Conservation (phyloP, 2,113 vertebrate species). For the Planiliza haematocheilus region DNA sequence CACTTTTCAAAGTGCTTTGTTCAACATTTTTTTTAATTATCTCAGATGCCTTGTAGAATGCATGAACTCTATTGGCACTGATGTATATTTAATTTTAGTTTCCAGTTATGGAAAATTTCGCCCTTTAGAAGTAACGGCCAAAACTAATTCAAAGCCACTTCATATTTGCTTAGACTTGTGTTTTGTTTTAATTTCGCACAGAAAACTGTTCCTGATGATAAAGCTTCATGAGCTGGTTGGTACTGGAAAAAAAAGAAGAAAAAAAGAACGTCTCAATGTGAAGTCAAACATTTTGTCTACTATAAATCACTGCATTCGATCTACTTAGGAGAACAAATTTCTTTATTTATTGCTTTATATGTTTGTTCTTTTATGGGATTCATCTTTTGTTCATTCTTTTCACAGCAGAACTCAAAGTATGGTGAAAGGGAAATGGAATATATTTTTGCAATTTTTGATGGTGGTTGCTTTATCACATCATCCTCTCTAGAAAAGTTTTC, state of each 20-base stretch:
- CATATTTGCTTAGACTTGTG: slow-evolving; percentile 6
- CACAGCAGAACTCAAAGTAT: slow-evolving; percentile 57
- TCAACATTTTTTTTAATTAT: slow-evolving; percentile 15
- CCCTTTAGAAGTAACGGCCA: slow-evolving; percentile 15
- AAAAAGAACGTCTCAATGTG: slow-evolving; percentile 59
- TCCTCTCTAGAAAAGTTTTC: slow-evolving; percentile 66
- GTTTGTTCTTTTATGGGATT: slow-evolving; percentile 50
- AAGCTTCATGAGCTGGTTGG: slow-evolving; percentile 35
- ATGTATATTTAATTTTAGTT: slow-evolving; percentile 3
- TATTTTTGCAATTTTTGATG: slow-evolving; percentile 75
- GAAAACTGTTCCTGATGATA: too few relatives aligned
- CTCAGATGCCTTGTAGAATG: slow-evolving; percentile 51
- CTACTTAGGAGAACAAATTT: slow-evolving; percentile 53
- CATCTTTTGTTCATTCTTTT: slow-evolving; percentile 54
- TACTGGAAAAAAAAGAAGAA: slow-evolving; percentile 45
- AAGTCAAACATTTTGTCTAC: slow-evolving; percentile 52
- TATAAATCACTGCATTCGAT: slow-evolving; percentile 49
- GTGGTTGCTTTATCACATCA: slow-evolving; percentile 55
- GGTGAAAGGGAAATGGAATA: slow-evolving; percentile 73
- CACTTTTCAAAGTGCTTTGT: slow-evolving; percentile 63
- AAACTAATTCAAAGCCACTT: slow-evolving; percentile 21
- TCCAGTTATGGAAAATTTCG: not conserved
- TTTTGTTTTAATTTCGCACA: too few relatives aligned
- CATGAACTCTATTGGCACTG: not conserved
- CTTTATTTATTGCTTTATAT: slow-evolving; percentile 70